These are phyloP conservation scores for Monopis laevigella DNA, from an alignment of 2,888 invertebrate species.

Conservation along the genomic window DNA sequence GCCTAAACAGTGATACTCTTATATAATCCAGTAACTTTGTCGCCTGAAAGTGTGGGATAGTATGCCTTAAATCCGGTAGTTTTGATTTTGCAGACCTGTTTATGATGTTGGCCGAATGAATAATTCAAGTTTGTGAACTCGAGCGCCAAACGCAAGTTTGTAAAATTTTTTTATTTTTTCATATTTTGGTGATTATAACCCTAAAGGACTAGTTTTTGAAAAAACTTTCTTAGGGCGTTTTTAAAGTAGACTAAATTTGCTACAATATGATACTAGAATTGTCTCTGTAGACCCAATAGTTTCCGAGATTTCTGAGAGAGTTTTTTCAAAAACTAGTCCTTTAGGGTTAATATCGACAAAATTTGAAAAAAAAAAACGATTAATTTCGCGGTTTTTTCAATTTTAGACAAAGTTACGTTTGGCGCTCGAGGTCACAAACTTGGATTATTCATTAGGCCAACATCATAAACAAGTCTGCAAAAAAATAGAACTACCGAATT, in stretches of 20 bases:
- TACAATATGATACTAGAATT: not conserved
- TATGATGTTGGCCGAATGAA: too few relatives aligned
- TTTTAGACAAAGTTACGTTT: not conserved
- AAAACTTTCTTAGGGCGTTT: not conserved
- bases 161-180: not conserved
- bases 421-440: not conserved
- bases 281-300: not conserved
- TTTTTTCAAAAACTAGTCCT: not conserved
- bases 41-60: too few relatives aligned
- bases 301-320: not conserved
- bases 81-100: not conserved
- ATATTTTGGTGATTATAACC: not conserved
- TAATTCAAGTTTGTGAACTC: not conserved
- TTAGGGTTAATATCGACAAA: not conserved
- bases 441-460: too few relatives aligned
- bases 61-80: not conserved
- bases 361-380: not conserved
- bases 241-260: not conserved
- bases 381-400: too few relatives aligned
- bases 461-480: not conserved
- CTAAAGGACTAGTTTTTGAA: not conserved
- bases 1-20: too few relatives aligned
- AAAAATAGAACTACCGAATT: not conserved
- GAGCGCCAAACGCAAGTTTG: not conserved
- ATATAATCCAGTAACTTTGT: too few relatives aligned